A percentile compares a stretch with the other conserved stretches of the same genome.
phyloP scores from a whole-genome alignment of 2,113 vertebrate genomes.

The Bettongia penicillata region DNA sequence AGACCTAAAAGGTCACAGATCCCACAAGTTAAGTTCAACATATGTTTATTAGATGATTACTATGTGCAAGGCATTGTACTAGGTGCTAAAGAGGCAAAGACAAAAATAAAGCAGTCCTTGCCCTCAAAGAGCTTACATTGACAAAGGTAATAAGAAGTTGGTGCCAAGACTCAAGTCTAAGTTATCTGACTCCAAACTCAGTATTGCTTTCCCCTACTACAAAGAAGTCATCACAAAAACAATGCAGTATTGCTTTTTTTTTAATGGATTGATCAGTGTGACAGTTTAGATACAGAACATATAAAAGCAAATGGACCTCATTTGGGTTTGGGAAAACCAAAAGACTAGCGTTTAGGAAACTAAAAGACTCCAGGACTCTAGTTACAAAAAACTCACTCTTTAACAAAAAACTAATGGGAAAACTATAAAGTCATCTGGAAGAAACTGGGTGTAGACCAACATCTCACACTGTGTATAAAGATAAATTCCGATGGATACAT shows the following conservation, averaged over 20 bases:
- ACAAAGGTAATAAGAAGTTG: background rate
- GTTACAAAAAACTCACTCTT: no score
- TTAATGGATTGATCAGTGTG: no score
- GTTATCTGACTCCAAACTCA: background rate
- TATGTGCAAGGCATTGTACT: background rate
- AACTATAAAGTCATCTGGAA: background rate
- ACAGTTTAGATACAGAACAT: no score
- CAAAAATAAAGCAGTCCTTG: background rate
- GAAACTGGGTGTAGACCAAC: background rate
- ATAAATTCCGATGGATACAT: background rate
- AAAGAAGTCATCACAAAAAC: background rate
- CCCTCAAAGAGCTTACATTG: background rate
- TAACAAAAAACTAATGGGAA: background rate
- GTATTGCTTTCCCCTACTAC: background rate
- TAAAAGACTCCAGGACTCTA: no score
- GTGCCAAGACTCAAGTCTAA: background rate
- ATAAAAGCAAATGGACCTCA: no score
- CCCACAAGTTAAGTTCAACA: background rate
- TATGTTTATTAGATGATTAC: background rate
- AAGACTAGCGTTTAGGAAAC: no score
- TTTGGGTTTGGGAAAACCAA: no score
- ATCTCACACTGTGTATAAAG: background rate
- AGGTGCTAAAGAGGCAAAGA: background rate
- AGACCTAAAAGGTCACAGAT: background rate
- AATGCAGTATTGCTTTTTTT: background rate